Evolutionary conservation across 1,140 invertebrate species (phyloP).

Genomic region (Drosophila guanche): DNA sequence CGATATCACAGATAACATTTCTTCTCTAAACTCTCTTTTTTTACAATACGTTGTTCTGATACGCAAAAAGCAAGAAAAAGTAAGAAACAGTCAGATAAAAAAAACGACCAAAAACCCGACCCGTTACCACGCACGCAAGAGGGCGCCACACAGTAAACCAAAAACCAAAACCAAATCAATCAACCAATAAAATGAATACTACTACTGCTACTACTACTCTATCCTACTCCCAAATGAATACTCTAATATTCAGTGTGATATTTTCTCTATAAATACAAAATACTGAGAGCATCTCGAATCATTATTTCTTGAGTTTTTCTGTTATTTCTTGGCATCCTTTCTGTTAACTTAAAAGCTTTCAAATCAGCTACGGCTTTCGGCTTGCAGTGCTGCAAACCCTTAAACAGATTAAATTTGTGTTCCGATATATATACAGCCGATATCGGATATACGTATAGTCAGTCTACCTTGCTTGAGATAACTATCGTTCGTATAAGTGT

Average conservation of each 20-base stretch:
- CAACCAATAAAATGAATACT: slow-evolving; percentile 38
- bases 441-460: slow-evolving; percentile 23
- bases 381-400: too few species aligned
- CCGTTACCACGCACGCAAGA: slow-evolving; percentile 9
- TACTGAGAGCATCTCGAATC: not conserved
- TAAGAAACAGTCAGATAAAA: slow-evolving; percentile 61
- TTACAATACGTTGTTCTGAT: slow-evolving; percentile 79
- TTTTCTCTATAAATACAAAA: slow-evolving; percentile 18
- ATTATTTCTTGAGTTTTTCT: too few species aligned
- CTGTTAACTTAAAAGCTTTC: too few species aligned
- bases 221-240: not conserved
- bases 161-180: too few species aligned
- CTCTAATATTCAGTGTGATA: slow-evolving; percentile 29
- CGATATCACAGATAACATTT: slow-evolving; percentile 86
- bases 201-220: slow-evolving; percentile 15
- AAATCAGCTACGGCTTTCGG: too few species aligned
- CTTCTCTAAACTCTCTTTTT: slow-evolving; percentile 88
- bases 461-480: slow-evolving; percentile 34
- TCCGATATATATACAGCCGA: slow-evolving; percentile 4
- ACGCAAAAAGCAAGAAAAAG: slow-evolving; percentile 77
- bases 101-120: slow-evolving; percentile 31
- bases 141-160: slow-evolving; percentile 43
- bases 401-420: too few species aligned
- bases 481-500: slow-evolving; percentile 29
- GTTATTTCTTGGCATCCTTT: too few species aligned